These are phyloP conservation scores for Solea senegalensis DNA, from an alignment of 2,113 vertebrate genomes.

Conservation along the genomic window DNA sequence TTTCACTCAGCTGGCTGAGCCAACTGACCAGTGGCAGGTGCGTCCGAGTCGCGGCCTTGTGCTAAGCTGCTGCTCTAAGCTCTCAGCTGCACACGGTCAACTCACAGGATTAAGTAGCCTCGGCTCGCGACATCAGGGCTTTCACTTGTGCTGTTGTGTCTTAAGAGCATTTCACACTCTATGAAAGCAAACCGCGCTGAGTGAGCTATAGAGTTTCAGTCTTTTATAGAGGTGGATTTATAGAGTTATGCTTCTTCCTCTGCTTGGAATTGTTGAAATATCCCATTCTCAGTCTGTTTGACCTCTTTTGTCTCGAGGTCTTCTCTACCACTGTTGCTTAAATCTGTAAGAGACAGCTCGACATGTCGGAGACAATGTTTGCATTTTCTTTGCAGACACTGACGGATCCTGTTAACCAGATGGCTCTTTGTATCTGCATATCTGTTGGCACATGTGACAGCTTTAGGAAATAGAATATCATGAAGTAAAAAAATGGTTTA, in stretches of 20 bases:
- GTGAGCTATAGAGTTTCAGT: conserved; percentile 13
- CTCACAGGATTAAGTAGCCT: conserved; percentile 51
- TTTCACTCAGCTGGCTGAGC: conserved; percentile 24
- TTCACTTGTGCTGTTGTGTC: conserved; percentile 35
- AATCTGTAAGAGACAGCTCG: too few species aligned
- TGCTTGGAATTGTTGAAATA: background rate
- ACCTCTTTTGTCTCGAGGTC: background rate
- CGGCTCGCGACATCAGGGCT: conserved; percentile 24
- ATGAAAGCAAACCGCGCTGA: too few species aligned
- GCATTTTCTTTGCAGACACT: background rate
- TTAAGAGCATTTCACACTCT: conserved; percentile 39
- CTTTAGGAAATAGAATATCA: too few species aligned
- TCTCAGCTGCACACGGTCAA: conserved; percentile 51
- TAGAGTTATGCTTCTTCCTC: conserved; percentile 9
- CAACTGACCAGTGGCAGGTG: conserved; percentile 51
- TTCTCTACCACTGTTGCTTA: too few species aligned
- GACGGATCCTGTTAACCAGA: too few species aligned
- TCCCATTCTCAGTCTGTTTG: background rate
- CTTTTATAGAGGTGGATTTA: conserved; percentile 22
- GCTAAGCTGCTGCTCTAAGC: conserved; percentile 54
- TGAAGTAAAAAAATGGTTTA: too few species aligned
- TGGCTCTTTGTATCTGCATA: background rate
- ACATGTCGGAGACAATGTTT: background rate
- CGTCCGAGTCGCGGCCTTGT: conserved; percentile 34
- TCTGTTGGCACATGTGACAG: background rate